Evolutionary conservation across 2,797 vertebrate species (phyloP).

Genomic region (Holocentrus rufus): DNA sequence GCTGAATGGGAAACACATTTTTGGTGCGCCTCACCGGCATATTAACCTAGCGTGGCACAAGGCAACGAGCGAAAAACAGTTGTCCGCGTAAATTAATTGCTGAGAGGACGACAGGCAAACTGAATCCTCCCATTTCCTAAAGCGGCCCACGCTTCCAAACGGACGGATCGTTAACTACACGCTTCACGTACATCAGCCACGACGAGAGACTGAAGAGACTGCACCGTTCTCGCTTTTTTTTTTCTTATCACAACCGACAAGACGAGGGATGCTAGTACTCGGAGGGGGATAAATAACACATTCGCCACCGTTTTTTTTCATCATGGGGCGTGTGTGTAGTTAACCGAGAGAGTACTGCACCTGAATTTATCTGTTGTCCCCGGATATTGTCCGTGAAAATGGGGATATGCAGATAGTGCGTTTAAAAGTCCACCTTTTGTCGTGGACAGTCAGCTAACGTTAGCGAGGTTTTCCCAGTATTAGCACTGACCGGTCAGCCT

Average conservation of each 20-base stretch:
- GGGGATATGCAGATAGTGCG: slow-evolving; percentile 62
- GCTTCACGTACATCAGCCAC: slow-evolving; percentile 23
- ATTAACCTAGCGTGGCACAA: slow-evolving; percentile 22
- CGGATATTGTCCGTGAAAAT: slow-evolving; percentile 20
- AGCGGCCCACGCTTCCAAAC: slow-evolving; percentile 21
- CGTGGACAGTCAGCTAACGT: slow-evolving; percentile 54
- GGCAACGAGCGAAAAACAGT: slow-evolving; percentile 48
- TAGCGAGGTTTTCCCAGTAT: slow-evolving; percentile 28
- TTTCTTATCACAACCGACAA: slow-evolving; percentile 18
- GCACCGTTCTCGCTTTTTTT: slow-evolving; percentile 25
- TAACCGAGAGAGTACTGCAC: background rate
- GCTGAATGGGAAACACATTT: slow-evolving; percentile 69
- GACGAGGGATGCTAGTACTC: slow-evolving; percentile 57
- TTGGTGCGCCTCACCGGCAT: slow-evolving; percentile 41
- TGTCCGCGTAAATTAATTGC: slow-evolving; percentile 32
- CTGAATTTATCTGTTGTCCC: background rate
- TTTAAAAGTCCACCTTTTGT: slow-evolving; percentile 69
- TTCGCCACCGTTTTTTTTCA: background rate
- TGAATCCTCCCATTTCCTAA: background rate
- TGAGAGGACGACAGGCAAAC: background rate
- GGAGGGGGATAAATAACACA: slow-evolving; percentile 38
- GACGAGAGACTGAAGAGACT: slow-evolving; percentile 21
- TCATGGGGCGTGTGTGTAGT: slow-evolving; percentile 14
- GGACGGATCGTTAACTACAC: slow-evolving; percentile 22
- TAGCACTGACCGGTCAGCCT: slow-evolving; percentile 40